These are phyloP conservation scores for Myotis findleyi DNA, from an alignment of 2,797 vertebrate genomes.

Conservation along the genomic window DNA sequence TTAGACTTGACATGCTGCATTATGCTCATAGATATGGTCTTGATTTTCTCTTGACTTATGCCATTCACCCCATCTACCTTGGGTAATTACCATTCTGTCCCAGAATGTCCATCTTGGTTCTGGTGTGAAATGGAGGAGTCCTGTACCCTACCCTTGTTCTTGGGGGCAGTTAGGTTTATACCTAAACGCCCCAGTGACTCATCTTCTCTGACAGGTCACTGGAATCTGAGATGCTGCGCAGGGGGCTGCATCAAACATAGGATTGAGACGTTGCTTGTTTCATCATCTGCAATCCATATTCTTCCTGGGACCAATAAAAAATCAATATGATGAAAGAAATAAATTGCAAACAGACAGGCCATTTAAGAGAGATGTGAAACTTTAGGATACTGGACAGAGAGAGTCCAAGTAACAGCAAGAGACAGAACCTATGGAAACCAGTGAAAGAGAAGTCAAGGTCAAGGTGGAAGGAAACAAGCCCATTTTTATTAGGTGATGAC, in stretches of 20 bases:
- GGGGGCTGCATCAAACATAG: background rate
- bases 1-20: background rate
- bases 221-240: background rate
- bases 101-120: background rate
- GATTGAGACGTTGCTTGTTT: background rate
- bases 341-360: background rate
- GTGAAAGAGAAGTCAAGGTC: background rate
- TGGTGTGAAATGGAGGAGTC: background rate
- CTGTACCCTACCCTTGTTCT: background rate
- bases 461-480: background rate
- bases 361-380: background rate
- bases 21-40: background rate
- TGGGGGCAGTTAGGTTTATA: background rate
- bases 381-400: background rate
- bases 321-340: background rate
- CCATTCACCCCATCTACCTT: background rate
- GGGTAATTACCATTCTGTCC: background rate
- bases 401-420: background rate
- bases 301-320: background rate
- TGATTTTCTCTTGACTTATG: background rate
- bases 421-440: background rate
- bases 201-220: background rate
- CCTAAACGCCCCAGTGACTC: background rate
- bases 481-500: background rate
- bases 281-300: background rate